Conservation (phyloP, 2,888 invertebrate genomes). For the Encarsia formosa region DNA sequence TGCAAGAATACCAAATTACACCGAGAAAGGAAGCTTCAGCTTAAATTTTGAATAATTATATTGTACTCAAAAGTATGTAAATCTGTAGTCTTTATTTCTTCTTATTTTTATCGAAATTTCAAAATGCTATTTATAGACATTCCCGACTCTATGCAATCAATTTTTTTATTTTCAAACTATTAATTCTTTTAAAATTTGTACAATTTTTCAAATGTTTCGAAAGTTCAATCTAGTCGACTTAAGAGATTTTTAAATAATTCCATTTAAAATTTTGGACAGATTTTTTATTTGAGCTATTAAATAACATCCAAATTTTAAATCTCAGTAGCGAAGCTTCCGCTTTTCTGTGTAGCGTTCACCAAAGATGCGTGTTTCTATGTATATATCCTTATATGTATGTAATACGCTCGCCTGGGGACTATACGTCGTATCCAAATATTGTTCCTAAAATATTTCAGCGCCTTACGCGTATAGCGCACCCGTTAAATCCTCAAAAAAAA, state of each 20-base stretch:
- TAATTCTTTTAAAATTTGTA: too few relatives aligned
- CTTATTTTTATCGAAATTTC: too few relatives aligned
- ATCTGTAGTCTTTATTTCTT: not conserved
- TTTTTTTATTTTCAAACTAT: too few relatives aligned
- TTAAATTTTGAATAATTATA: slow-evolving; percentile 7
- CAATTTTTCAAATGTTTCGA: too few relatives aligned
- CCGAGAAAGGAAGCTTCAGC: slow-evolving; percentile 21
- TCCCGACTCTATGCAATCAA: too few relatives aligned
- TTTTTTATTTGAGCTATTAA: too few relatives aligned
- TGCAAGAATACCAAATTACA: slow-evolving; percentile 45
- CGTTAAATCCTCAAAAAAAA: slow-evolving; percentile 10
- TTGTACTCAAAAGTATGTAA: not conserved
- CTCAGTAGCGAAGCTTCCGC: too few relatives aligned
- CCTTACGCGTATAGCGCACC: slow-evolving; percentile 30
- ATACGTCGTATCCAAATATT: slow-evolving; percentile 45
- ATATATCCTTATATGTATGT: not conserved
- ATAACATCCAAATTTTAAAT: too few relatives aligned
- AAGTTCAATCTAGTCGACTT: too few relatives aligned
- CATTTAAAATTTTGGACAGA: too few relatives aligned
- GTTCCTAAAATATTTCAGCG: slow-evolving; percentile 41
- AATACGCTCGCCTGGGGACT: slow-evolving; percentile 29
- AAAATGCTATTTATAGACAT: too few relatives aligned
- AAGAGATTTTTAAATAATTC: too few relatives aligned
- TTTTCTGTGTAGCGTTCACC: slow-evolving; percentile 36
- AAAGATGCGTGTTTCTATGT: slow-evolving; percentile 39